A percentile compares a stretch with the other conserved stretches of the same genome.
These are phyloP conservation scores for Stegophylla sp. DNA, from an alignment of 2,888 invertebrate genomes.

Conservation along the genomic window DNA sequence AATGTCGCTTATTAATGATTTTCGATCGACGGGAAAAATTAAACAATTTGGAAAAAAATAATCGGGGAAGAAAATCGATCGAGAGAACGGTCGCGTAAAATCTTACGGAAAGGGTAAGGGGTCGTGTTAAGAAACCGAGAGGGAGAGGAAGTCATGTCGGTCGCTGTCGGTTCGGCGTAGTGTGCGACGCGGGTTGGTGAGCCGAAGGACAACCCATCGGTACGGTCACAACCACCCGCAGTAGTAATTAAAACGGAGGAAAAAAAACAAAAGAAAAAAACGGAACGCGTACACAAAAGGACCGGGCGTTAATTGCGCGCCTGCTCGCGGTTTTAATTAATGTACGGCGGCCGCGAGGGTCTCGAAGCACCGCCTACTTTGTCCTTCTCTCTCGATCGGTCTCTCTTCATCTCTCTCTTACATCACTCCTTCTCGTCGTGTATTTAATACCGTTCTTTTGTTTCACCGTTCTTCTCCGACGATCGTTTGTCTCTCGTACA, in stretches of 20 bases:
- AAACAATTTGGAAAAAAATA: too few species aligned
- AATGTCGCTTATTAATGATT: too few species aligned
- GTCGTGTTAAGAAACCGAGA: too few species aligned
- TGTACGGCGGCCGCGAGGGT: conserved; percentile 47
- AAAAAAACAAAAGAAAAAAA: neutral
- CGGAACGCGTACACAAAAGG: neutral
- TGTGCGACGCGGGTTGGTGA: conserved; percentile 55
- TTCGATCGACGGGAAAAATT: too few species aligned
- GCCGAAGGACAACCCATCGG: conserved; percentile 56
- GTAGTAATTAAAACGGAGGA: conserved; percentile 57
- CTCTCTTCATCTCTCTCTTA: neutral
- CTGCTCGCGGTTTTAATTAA: conserved; percentile 56
- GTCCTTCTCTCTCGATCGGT: neutral
- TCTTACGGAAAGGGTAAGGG: too few species aligned
- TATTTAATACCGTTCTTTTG: neutral
- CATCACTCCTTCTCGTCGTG: neutral
- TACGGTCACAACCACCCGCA: conserved; percentile 39
- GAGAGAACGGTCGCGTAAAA: too few species aligned
- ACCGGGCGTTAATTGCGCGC: conserved; percentile 56
- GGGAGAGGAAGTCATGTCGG: conserved; percentile 24
- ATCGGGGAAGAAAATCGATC: too few species aligned
- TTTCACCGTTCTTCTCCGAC: neutral
- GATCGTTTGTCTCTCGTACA: neutral
- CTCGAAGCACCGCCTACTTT: conserved; percentile 46
- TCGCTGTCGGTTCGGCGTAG: too few species aligned